Base-by-base conservation (phyloP, 2,113 vertebrate species). In the Pristiophorus japonicus region DNA sequence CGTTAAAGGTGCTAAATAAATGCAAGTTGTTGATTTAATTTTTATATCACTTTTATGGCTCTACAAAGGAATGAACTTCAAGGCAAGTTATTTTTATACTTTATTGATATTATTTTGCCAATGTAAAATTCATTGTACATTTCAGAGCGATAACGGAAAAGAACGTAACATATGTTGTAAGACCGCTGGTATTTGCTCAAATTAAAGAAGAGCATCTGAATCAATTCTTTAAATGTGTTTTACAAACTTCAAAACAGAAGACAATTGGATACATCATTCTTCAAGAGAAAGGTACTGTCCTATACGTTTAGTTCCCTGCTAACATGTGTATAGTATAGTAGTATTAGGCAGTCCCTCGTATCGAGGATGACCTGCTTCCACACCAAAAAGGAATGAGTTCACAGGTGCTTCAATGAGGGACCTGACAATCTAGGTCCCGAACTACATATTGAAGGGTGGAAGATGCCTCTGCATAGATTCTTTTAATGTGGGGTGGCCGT, bases 191-290 rank as follows among this genome's bases (percentile, higher is more conserved):
- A 92, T 96, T 98, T 96, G 95, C 96, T 95, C 96, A 94, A 45
- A 78, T 98, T 85, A 97, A 95, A 95, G 96, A 97, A 0, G 95
- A 97, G 2, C 96, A 98, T 95, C 95, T 98, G 42, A 95, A 96
- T 51, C 45, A 38, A 95, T 95, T 94, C 81, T 98, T 97, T 96
- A 97, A 96, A 66, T 98, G 98, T n/a, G 84, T 95, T n/a, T 96
- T 97, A n/a, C 7, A 10, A 87, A n/a, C 59, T 3, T 7, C 67
- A 16, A 95, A 67, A 70, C 45, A 22, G 7, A 30, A 0, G 0
- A 95, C 96, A 18, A 95, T 0, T 0, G 97, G 96, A 96, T 95
- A 4, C 85, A 97, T 97, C 96, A 96, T 96, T 95, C 70, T 98
- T 90, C 95, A 96, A 95, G 96, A 96, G 96, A 97, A 97, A 66